Base-by-base conservation (phyloP, 2,113 vertebrate species). In the Dicentrarchus labrax region DNA sequence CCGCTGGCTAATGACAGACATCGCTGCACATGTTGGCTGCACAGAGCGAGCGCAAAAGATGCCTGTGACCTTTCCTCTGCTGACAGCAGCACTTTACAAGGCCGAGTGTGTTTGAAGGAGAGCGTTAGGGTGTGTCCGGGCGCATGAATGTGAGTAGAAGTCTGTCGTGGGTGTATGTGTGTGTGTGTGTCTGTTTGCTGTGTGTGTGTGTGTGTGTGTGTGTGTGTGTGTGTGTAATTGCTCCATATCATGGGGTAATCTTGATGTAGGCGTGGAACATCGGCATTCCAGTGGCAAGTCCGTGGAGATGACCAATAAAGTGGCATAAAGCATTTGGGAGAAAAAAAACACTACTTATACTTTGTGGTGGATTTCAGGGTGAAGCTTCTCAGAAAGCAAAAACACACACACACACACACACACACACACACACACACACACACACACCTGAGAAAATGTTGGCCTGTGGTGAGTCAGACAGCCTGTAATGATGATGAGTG, bases 21-120 rank as follows among this genome's bases (percentile, higher is more conserved):
- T 19, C 24, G 16, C 76, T 76, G 84, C 80, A 64, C 79, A 82
- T 70, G 74, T 79, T 84, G 84, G 78, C 72, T 47, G 50, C 16
- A n/a, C 13, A 1, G 48, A 74, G 78, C 19, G n/a, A 60, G 68
- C 38, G 73, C 43, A 11, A 82, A 59, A 45, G 71, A 82, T 76
- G 90, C 79, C 73, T 3, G 75, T 80, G 83, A 87, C 91, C 85
- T 88, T 84, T 86, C 64, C 66, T 88, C 65, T 84, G 93, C 90
- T 88, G 87, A 91, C 83, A 19, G 79, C 79, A 76, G 85, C 76
- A 68, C 78, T 93, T 89, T 78, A 72, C 74, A 59, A 78, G 83
- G 81, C 43, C 2, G 16, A 8, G 65, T 73, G 30, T 79, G 80
- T 83, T 68, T 83, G 62, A 78, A 86, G 72, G 72, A 57, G 19